A percentile compares a stretch with the other conserved stretches of the same genome.
phyloP scores from a whole-genome alignment of 2,888 invertebrate species.

The Trachelus stipa region DNA sequence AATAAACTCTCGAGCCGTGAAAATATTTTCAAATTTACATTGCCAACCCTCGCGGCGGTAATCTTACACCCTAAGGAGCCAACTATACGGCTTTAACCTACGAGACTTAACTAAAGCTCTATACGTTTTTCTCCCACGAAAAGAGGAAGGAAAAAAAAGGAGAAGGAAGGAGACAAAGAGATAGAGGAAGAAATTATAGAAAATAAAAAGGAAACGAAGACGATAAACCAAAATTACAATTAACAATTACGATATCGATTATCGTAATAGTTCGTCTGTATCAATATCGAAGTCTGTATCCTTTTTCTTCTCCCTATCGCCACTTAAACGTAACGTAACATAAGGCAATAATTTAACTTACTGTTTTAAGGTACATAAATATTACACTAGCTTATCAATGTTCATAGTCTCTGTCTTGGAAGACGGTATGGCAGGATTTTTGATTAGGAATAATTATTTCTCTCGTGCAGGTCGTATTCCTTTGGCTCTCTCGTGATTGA shows the following conservation, averaged over 20 bases:
- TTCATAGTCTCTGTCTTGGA: slow-evolving; percentile 59
- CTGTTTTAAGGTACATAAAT: slow-evolving; percentile 48
- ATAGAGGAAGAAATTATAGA: not conserved
- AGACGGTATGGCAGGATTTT: slow-evolving; percentile 62
- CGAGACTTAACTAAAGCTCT: not conserved
- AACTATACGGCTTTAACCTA: not conserved
- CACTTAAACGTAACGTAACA: not conserved
- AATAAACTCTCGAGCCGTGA: not conserved
- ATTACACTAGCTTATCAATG: slow-evolving; percentile 49
- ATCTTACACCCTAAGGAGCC: not conserved
- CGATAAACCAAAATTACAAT: not conserved
- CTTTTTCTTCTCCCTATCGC: not conserved
- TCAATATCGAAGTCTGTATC: not conserved
- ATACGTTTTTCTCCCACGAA: not conserved
- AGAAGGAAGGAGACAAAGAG: not conserved
- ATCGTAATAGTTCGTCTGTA: not conserved
- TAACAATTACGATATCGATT: not conserved
- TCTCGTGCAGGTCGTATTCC: slow-evolving; percentile 1
- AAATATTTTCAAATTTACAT: not conserved
- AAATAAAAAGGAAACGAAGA: not conserved
- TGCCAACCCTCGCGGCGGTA: slow-evolving; percentile 3
- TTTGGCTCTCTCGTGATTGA: not conserved
- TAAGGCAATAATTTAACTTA: slow-evolving; percentile 42
- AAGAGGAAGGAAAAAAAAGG: not conserved
- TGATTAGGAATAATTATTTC: slow-evolving; percentile 47